Evolutionary conservation across 2,888 invertebrate species (phyloP), one percentile per base, ranked within the genome.

Genomic region (Lithophane semibrunnea): DNA sequence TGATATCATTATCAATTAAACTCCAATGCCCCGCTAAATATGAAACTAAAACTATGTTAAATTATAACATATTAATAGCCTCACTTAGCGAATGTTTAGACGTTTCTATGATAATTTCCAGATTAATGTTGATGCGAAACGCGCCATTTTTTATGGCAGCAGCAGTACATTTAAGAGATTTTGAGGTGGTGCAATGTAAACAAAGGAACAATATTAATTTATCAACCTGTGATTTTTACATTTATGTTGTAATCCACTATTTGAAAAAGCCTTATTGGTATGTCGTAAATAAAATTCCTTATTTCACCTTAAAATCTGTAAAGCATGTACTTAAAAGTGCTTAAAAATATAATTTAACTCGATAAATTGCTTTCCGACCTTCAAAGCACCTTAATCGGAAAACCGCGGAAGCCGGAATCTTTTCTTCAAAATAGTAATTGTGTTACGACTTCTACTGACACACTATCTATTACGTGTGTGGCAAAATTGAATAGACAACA

Each of bases 1-100:
- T 90, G 88, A 90, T 88, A 89, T 88, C 91, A 91, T 92, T 91
- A 91, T 90, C 90, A 92, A 92, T 92, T 91, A 92, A 90, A 86
- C 75, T 86, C 77, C 82, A 90, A 90, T 88, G 87, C 86, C 70
- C 72, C 86, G 84, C 82, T 88, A 89, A 86, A 86, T 86, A 81
- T 78, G 69, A 85, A 89, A 89, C 80, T 80, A 73, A 85, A 89
- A 89, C 80, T 81, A 74, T 84, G 83, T 80, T 77, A 76, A 87
- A 82, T 84, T 86, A 81, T 83, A 73, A 84, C 82, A 85, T 85
- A 83, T 85, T 76, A 85, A 86, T 86, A 73, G 77, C 56, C 61
- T 66, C 70, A 68, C 71, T 84, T 84, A 80, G 69, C 29, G 52
- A 79, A 73, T 80, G 63, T 74, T 82, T 77, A 44, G 49, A 65